These are phyloP conservation scores for Allacma fusca DNA, from an alignment of 2,888 invertebrate genomes.

Conservation along the genomic window DNA sequence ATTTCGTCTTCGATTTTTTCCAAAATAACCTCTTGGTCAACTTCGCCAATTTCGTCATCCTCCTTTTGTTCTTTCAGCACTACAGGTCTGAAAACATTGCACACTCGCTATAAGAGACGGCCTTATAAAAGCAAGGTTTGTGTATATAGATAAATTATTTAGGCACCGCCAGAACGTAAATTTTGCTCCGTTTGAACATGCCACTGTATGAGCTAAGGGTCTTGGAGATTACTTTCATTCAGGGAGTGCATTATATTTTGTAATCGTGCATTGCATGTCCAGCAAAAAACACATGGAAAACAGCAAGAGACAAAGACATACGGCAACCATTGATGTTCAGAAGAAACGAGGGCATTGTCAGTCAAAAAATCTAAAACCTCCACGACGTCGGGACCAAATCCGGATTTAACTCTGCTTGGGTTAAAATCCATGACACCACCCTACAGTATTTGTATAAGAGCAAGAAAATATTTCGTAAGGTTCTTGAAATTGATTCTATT, in stretches of 20 bases:
- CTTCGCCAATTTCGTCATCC: conserved; percentile 73
- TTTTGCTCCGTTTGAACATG: too few species aligned
- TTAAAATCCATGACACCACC: conserved; percentile 86
- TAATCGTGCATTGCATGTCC: too few species aligned
- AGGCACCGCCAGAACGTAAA: too few species aligned
- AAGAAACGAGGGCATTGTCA: conserved; percentile 74
- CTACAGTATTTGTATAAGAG: conserved; percentile 63
- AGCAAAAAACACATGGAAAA: too few species aligned
- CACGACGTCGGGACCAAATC: conserved; percentile 88
- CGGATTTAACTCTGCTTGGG: conserved; percentile 91
- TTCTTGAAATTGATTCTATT: conserved; percentile 6
- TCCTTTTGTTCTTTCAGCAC: conserved; percentile 67
- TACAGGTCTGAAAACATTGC: conserved; percentile 53
- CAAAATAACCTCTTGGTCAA: conserved; percentile 81
- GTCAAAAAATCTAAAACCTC: conserved; percentile 85
- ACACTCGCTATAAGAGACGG: too few species aligned
- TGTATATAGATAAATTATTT: too few species aligned
- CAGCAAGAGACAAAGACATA: too few species aligned
- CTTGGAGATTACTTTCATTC: too few species aligned
- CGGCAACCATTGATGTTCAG: conserved; percentile 77
- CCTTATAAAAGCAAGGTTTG: too few species aligned
- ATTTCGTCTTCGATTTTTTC: conserved; percentile 87
- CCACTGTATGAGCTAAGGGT: too few species aligned
- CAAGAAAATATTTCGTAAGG: neutral
- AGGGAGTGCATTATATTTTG: too few species aligned